A percentile compares a stretch with the other conserved stretches of the same genome.
phyloP scores from a whole-genome alignment of 2,797 vertebrate genomes.

The Stomatorhinus walkeri region DNA sequence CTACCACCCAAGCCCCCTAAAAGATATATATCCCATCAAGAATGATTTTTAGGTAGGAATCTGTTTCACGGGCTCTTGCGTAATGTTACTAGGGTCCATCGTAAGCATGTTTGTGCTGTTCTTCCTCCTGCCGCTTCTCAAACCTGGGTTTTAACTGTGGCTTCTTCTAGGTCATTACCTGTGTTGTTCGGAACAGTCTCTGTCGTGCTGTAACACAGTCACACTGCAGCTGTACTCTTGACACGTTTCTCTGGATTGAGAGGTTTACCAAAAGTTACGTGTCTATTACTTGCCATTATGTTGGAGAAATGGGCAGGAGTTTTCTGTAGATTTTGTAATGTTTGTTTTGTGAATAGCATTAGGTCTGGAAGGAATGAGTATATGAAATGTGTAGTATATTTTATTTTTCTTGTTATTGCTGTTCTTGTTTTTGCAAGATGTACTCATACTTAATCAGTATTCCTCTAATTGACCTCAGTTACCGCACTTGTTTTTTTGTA shows the following conservation, averaged over 20 bases:
- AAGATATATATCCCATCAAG: background rate
- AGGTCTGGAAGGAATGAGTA: conserved; percentile 36
- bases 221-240: background rate
- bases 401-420: conserved; percentile 43
- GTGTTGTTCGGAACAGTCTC: conserved; percentile 20
- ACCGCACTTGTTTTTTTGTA: conserved; percentile 57
- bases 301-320: background rate
- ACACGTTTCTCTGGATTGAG: background rate
- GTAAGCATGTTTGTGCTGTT: background rate
- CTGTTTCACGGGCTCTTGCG: background rate
- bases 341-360: conserved; percentile 46
- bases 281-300: background rate
- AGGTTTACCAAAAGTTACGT: background rate
- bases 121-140: background rate
- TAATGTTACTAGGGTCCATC: background rate
- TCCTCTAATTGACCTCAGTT: conserved; percentile 58
- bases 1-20: background rate
- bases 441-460: conserved; percentile 48
- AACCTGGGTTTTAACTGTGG: conserved; percentile 25
- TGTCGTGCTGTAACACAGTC: background rate
- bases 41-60: background rate
- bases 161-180: conserved; percentile 25
- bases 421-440: conserved; percentile 31
- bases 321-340: conserved; percentile 20
- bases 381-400: conserved; percentile 28